Base-by-base conservation (phyloP, 2,797 vertebrate species). In the Gymnoscopelus braueri region DNA sequence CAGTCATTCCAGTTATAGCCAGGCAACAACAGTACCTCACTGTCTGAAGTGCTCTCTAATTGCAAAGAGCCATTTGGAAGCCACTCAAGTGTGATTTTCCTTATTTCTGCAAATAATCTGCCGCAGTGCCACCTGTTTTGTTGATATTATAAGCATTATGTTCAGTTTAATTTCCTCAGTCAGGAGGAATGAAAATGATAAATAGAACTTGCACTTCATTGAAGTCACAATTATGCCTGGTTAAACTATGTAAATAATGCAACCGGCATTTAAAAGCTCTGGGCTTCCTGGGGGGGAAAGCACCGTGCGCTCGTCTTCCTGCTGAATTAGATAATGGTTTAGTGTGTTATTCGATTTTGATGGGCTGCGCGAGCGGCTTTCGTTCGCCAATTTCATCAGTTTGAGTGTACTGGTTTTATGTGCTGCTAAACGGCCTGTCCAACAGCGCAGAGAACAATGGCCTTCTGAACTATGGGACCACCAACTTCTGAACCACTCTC, bases 381-480 rank as follows among this genome's bases (percentile, higher is more conserved):
- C n/a, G 8, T 24, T 58, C 60, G 29, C 74, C 65, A 77, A 64
- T 12, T 47, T 12, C n/a, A 72, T 69, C 32, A 72, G 29, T 69
- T 44, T 68, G 23, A 71, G 72, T 69, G 35, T 64, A 26, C 3
- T 57, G 65, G 70, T 11, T 60, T 62, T 71, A 60, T 44, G 69
- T 57, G 61, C 51, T 53, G 5, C 48, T 57, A 24, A 75, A 71
- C 5, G 53, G 60, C 58, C 4, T n/a, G 29, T 44, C 11, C 15
- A 12, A 60, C 39, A 44, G 8, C 39, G 8, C 7, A 44, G 39
- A 44, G 39, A 44, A 44, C 39, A 44, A 44, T 44, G 39, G 39
- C 39, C 39, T 10, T 39, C 35, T 39, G 35, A 8, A 39, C 35
- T 1, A 39, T 39, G 35, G n/a, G n/a, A n/a, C n/a, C n/a, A n/a